A percentile compares a stretch with the other conserved stretches of the same genome.
Conservation (phyloP, 2,888 invertebrate genomes). For the Phaedon cochleariae region DNA sequence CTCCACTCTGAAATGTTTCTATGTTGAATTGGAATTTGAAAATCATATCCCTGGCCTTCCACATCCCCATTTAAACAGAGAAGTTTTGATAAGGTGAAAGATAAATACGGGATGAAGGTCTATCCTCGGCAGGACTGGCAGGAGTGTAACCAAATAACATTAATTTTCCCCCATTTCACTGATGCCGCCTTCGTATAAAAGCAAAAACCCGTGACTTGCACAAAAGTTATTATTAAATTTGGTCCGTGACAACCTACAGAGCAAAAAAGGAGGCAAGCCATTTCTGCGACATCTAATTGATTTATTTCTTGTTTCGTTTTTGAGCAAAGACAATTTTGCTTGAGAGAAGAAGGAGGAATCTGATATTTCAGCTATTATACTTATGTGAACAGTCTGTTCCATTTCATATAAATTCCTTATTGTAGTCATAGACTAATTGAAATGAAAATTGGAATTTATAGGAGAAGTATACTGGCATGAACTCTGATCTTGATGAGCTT, state of each 20-base stretch:
- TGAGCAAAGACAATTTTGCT: constrained; percentile 1
- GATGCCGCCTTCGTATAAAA: constrained; percentile 8
- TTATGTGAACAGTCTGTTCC: no score
- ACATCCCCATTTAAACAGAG: neutral
- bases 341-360: neutral
- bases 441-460: no score
- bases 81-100: neutral
- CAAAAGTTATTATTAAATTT: constrained; percentile 36
- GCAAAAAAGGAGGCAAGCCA: constrained; percentile 23
- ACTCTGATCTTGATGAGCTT: no score
- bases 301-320: constrained; percentile 25
- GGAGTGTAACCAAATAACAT: constrained; percentile 20
- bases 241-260: constrained; percentile 9
- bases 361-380: neutral
- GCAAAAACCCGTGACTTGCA: constrained; percentile 35
- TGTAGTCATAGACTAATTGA: no score
- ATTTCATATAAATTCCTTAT: no score
- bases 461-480: no score
- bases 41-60: neutral
- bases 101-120: neutral
- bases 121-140: neutral
- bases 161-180: constrained; percentile 19
- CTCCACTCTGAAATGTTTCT: no score
- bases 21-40: neutral
- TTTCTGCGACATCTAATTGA: constrained; percentile 22